phyloP scores from a whole-genome alignment of 1,140 invertebrate species.

The Penaeus indicus region DNA sequence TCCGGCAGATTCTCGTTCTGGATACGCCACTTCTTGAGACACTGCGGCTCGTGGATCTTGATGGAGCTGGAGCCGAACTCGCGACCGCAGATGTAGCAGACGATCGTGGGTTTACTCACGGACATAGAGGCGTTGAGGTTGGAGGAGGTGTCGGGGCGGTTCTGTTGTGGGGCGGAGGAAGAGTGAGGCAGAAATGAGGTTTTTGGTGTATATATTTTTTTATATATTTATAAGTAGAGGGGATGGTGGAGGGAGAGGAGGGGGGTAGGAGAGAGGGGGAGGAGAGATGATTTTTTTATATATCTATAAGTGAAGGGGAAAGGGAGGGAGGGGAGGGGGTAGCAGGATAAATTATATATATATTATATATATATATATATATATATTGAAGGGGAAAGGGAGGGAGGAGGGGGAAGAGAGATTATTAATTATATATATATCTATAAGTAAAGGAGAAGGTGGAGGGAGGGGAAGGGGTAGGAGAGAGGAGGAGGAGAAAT shows the following conservation, averaged over 20 bases:
- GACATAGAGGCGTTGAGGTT: constrained; percentile 15
- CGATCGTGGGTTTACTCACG: constrained; percentile 64
- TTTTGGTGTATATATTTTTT: no score
- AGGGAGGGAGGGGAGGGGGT: no score
- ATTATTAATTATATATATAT: background rate
- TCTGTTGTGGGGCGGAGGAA: background rate
- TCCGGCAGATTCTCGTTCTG: constrained; percentile 71
- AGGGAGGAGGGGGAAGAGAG: no score
- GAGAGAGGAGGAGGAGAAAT: background rate
- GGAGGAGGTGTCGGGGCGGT: background rate
- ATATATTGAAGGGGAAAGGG: background rate
- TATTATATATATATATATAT: constrained; percentile 7
- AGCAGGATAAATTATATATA: background rate
- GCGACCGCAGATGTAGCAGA: constrained; percentile 83
- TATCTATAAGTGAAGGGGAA: no score
- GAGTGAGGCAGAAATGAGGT: no score
- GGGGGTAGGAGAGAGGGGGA: no score
- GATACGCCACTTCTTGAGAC: constrained; percentile 79
- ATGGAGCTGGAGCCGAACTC: constrained; percentile 82
- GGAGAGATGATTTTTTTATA: no score
- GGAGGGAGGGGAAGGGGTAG: background rate
- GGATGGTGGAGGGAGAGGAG: no score
- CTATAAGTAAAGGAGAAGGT: no score
- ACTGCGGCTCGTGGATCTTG: constrained; percentile 83
- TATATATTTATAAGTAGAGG: no score